Evolutionary conservation across 2,888 invertebrate genomes (phyloP), one percentile per base, ranked within the genome.

Genomic region (Drosophila monieri): DNA sequence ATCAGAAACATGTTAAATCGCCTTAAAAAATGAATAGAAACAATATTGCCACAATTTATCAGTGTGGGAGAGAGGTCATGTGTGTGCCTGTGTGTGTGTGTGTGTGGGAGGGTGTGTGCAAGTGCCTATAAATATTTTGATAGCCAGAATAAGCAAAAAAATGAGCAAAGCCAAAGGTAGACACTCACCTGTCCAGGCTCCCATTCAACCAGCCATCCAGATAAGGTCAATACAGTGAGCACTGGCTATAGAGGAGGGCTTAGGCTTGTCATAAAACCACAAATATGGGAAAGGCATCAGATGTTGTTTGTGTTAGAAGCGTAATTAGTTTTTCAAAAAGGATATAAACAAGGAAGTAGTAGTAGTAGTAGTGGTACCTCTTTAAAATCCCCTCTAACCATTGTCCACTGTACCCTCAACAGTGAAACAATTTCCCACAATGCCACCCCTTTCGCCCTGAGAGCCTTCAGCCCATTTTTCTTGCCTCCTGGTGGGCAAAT

Each of bases 71-170:
- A 8, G 35, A 47, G 41, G 5, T 5, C 5, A 6, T 43, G 8
- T 60, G 32, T 18, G 27, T 46, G 53, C 48, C 25, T 53, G 27
- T 51, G 30, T 39, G n/a, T 12, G 23, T 32, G 41, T 39, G 52
- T 44, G 54, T 47, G 39, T 30, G 10, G 12, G 9, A 23, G 12
- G 9, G 46, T 39, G 41, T 43, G 53, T 54, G 25, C 4, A 27
- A 48, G 43, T 79, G 65, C 62, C 65, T 75, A 83, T 83, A 85
- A 80, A 80, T 85, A 80, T 80, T 79, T 85, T 71, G 77, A 75
- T 67, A 66, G 60, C 58, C 58, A 59, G 57, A 58, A 65, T 55
- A 53, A 67, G 30, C 56, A 47, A 25, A 39, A 27, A 27, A 48
- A 52, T 44, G 73, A 48, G 69, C 80, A 67, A 59, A 51, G 75